phyloP scores from a whole-genome alignment of 2,113 vertebrate species.

The Eudyptes chrysolophus region DNA sequence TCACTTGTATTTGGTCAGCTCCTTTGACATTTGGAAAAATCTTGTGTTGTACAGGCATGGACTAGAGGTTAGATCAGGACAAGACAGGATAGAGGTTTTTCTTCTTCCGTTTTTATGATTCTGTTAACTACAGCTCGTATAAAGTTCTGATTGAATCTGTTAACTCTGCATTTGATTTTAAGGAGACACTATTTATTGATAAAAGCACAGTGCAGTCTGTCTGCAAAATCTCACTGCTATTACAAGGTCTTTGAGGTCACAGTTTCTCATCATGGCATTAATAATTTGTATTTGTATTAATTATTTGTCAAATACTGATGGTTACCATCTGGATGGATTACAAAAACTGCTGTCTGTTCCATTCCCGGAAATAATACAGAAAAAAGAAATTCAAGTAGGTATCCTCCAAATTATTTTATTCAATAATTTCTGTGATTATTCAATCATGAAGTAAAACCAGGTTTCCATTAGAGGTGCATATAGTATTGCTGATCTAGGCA shows the following conservation, averaged over 20 bases:
- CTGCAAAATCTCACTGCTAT: background rate
- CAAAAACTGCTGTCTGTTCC: background rate
- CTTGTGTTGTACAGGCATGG: background rate
- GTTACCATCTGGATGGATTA: background rate
- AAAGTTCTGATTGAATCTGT: background rate
- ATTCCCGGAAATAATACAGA: background rate
- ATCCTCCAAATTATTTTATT: background rate
- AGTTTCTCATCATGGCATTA: constrained; percentile 1
- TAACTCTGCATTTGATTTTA: background rate
- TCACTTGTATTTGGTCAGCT: background rate
- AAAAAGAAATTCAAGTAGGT: background rate
- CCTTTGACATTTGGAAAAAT: background rate
- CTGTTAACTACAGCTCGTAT: background rate
- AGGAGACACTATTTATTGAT: background rate
- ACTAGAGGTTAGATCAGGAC: background rate
- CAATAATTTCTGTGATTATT: background rate
- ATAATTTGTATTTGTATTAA: constrained; percentile 39
- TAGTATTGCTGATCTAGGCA: background rate
- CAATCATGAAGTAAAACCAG: background rate
- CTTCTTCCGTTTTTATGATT: background rate
- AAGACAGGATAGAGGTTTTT: background rate
- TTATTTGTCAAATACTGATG: constrained; percentile 36
- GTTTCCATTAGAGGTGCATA: background rate
- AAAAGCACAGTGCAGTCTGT: background rate
- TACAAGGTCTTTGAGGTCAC: constrained; percentile 7